phyloP scores from a whole-genome alignment of 2,797 vertebrate species.

The Hydrolagus colliei region DNA sequence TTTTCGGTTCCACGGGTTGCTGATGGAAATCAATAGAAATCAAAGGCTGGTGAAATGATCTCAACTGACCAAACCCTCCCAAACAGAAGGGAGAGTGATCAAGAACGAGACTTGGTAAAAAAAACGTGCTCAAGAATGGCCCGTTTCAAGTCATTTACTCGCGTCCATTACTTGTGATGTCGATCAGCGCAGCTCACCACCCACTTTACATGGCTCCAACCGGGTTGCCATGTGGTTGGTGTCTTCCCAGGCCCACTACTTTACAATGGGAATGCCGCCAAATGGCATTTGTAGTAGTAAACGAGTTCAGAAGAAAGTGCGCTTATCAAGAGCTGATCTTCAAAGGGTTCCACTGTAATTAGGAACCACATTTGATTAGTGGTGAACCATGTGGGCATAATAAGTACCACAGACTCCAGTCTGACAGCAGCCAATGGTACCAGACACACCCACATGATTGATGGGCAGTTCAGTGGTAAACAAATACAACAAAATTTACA shows the following conservation, averaged over 20 bases:
- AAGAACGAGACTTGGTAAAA: background rate
- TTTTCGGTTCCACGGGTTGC: background rate
- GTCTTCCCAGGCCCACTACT: background rate
- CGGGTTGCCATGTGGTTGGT: background rate
- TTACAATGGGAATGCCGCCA: slow-evolving; percentile 7
- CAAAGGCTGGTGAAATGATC: background rate
- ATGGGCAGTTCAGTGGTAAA: background rate
- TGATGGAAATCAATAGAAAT: background rate
- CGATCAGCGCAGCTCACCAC: background rate
- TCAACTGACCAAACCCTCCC: background rate
- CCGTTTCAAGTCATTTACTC: background rate
- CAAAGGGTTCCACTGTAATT: slow-evolving; percentile 16
- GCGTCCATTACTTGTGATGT: background rate
- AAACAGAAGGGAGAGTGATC: background rate
- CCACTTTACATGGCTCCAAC: background rate
- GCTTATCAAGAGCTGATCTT: slow-evolving; percentile 8
- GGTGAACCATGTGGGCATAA: slow-evolving; percentile 8
- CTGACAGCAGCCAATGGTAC: background rate
- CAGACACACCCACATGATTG: background rate
- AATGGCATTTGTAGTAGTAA: background rate
- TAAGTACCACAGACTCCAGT: slow-evolving; percentile 13
- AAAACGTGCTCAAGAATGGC: background rate
- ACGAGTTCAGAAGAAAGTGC: background rate
- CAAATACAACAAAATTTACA: background rate
- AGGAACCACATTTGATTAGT: slow-evolving; percentile 4